phyloP scores from a whole-genome alignment of 2,113 vertebrate species.

The Lepidothrix coronata region DNA sequence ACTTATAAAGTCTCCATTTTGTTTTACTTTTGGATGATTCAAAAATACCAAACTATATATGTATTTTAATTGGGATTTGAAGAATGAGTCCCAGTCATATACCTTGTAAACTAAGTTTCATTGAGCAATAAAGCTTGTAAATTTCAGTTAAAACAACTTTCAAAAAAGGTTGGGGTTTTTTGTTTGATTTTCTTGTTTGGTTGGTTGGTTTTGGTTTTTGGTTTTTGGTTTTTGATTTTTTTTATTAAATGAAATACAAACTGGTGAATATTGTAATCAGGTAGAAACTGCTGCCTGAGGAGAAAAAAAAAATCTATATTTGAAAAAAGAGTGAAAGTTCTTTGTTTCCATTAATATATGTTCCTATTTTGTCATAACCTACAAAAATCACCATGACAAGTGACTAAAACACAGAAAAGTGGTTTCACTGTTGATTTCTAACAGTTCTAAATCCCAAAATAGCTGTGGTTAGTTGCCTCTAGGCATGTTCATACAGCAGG shows the following conservation, averaged over 20 bases:
- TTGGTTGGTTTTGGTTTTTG: too few species aligned
- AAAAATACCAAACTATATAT: constrained; percentile 51
- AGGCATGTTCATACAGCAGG: neutral
- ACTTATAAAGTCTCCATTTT: constrained; percentile 18
- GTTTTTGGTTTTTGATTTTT: neutral
- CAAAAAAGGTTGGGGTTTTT: neutral
- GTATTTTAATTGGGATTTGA: constrained; percentile 52
- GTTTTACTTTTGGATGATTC: constrained; percentile 46
- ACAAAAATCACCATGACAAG: constrained; percentile 26
- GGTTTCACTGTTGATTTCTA: constrained; percentile 14
- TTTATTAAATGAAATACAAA: constrained; percentile 24
- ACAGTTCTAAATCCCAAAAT: constrained; percentile 12
- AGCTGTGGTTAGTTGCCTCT: neutral
- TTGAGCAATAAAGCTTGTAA: constrained; percentile 34
- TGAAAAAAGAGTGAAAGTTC: neutral
- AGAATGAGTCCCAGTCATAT: constrained; percentile 30
- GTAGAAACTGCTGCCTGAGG: neutral
- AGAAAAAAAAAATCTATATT: neutral
- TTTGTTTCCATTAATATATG: constrained; percentile 29
- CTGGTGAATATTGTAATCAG: constrained; percentile 3
- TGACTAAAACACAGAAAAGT: constrained; percentile 3
- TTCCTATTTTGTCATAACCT: constrained; percentile 32
- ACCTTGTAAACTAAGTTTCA: constrained; percentile 41
- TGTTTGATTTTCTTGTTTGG: neutral
- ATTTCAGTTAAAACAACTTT: constrained; percentile 10